phyloP scores from a whole-genome alignment of 2,113 vertebrate species.

The Proterorhinus semilunaris region DNA sequence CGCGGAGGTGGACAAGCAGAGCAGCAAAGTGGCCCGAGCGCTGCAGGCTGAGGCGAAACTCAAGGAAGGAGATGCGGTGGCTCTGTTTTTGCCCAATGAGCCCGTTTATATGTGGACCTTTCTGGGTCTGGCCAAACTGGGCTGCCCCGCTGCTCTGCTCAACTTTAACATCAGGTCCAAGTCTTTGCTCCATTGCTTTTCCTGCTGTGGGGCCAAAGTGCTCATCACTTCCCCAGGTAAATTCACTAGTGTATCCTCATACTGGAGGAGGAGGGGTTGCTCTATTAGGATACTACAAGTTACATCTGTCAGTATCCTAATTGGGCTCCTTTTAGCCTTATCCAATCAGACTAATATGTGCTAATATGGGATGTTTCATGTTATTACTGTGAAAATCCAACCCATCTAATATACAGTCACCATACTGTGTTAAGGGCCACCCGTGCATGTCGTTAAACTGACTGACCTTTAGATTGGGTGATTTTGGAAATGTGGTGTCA shows the following conservation, averaged over 20 bases:
- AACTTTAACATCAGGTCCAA: conserved; percentile 80
- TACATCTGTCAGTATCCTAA: too few relatives aligned
- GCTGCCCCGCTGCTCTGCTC: conserved; percentile 76
- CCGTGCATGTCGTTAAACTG: too few relatives aligned
- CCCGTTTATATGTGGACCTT: conserved; percentile 76
- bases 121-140: conserved; percentile 79
- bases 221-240: conserved; percentile 74
- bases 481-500: too few relatives aligned
- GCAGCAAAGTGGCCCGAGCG: conserved; percentile 73
- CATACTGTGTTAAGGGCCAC: too few relatives aligned
- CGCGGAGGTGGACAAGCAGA: conserved; percentile 69
- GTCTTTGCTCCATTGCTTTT: conserved; percentile 80
- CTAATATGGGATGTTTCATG: too few relatives aligned
- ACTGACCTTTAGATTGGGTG: too few relatives aligned
- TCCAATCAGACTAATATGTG: too few relatives aligned
- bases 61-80: conserved; percentile 74
- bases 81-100: conserved; percentile 78
- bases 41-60: conserved; percentile 64
- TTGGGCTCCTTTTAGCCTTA: too few relatives aligned
- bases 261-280: background rate
- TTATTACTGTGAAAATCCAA: too few relatives aligned
- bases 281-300: background rate
- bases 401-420: too few relatives aligned
- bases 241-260: background rate
- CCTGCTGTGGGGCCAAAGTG: conserved; percentile 75